Conservation (phyloP, 1,140 invertebrate species). For the Arctopsyche grandis region DNA sequence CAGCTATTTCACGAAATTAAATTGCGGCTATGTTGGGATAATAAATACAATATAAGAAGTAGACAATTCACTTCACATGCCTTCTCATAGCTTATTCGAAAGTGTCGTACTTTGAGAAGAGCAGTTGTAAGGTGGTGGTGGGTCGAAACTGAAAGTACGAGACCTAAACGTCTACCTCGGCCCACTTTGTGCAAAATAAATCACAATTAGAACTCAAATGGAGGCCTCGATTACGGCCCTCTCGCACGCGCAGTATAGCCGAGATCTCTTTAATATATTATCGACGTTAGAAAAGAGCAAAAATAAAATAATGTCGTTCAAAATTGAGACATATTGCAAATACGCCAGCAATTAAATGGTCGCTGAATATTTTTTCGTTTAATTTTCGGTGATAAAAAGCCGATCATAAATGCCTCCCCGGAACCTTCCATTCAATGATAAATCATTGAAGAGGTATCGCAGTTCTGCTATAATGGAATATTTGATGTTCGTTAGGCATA, state of each 20-base stretch:
- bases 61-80: no score
- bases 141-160: background rate
- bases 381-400: constrained; percentile 17
- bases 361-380: background rate
- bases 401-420: background rate
- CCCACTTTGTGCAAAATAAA: constrained; percentile 24
- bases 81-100: no score
- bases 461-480: no score
- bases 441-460: no score
- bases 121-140: background rate
- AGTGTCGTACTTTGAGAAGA: no score
- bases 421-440: no score
- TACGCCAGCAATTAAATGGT: background rate
- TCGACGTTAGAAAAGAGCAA: constrained; percentile 19
- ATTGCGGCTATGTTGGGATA: no score
- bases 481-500: no score
- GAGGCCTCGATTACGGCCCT: constrained; percentile 35
- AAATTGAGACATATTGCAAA: constrained; percentile 24
- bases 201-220: constrained; percentile 34
- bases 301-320: background rate
- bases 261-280: constrained; percentile 18
- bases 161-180: background rate
- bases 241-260: background rate
- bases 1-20: no score
- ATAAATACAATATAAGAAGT: no score